Base-by-base conservation (phyloP, 2,113 vertebrate genomes). In the Eptesicus fuscus region DNA sequence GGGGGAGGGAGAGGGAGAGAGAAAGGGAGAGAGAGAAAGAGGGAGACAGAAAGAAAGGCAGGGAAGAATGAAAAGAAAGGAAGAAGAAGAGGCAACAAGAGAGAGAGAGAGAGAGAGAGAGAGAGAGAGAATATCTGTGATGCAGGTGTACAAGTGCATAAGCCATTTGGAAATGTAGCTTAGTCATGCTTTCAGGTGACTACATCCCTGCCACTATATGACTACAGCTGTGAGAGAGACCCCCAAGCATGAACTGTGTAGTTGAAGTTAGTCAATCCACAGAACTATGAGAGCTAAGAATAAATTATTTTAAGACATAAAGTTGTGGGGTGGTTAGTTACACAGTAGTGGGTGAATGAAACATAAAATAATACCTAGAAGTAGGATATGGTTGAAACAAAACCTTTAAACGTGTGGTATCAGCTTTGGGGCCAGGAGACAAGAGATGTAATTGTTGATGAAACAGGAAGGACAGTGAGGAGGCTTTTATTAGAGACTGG, bases 321-420 rank as follows among this genome's bases (percentile, higher is more conserved):
- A 40, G n/a, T 70, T 70, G 22, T 82, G n/a, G 28, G 9, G 9
- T 90, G 20, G 65, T 49, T 74, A 47, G 37, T 82, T 73, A 59
- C 22, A 86, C 7, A 61, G 11, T 18, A 51, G 61, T 40, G 61
- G 22, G 42, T 23, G 49, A 35, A 51, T 9, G 20, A 12, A 82
- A 61, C 9, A 77, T 18, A 51, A 88, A 87, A 77, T 71, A 70
- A 71, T 78, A 42, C 51, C 25, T 83, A 30, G 20, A 78, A 61
- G 20, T 59, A 79, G 44, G 32, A 9, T 91, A 22, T 90, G 10
- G 49, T 77, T 90, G 67, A 86, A 78, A 77, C 11, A 73, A 90
- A 88, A 59, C 10, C 28, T 67, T 59, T 10, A 91, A 63, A 35
- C 22, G 20, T 4, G 25, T 51, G 13, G 13, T 18, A 78, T 61